Conservation (phyloP, 2,113 vertebrate genomes). For the Egretta garzetta region DNA sequence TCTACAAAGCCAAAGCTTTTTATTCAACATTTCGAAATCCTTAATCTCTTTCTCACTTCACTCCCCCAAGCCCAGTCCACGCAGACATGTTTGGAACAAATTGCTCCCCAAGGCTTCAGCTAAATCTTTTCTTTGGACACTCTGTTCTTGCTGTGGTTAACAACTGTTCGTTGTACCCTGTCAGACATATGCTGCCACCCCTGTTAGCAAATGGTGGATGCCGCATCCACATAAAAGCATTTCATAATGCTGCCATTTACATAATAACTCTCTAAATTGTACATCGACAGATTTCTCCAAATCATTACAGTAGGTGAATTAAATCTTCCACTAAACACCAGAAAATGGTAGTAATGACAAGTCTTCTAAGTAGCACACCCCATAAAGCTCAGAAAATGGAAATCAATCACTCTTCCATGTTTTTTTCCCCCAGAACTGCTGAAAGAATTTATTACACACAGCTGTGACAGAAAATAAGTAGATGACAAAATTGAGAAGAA, state of each 20-base stretch:
- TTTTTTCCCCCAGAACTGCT: not conserved
- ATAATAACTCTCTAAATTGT: slow-evolving; percentile 36
- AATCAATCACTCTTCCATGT: slow-evolving; percentile 37
- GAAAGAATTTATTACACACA: slow-evolving; percentile 49
- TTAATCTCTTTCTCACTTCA: not conserved
- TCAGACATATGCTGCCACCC: not conserved
- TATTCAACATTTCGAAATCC: not conserved
- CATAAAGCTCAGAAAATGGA: slow-evolving; percentile 51
- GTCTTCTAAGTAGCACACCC: slow-evolving; percentile 28
- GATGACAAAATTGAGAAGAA: slow-evolving; percentile 43
- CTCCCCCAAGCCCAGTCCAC: not conserved
- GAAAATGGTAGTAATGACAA: slow-evolving; percentile 28
- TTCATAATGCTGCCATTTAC: slow-evolving; percentile 35
- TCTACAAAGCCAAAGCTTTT: not conserved
- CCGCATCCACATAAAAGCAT: slow-evolving; percentile 2
- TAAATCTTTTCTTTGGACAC: not conserved
- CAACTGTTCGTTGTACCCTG: not conserved
- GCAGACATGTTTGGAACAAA: not conserved
- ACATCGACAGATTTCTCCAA: slow-evolving; percentile 28
- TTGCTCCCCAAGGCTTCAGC: not conserved
- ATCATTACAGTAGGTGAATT: slow-evolving; percentile 49
- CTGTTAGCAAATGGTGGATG: not conserved
- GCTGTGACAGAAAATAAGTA: slow-evolving; percentile 60
- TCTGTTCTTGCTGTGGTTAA: not conserved
- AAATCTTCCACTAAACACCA: slow-evolving; percentile 48